phyloP scores from a whole-genome alignment of 2,113 vertebrate genomes.

The Poeciliopsis occidentalis region DNA sequence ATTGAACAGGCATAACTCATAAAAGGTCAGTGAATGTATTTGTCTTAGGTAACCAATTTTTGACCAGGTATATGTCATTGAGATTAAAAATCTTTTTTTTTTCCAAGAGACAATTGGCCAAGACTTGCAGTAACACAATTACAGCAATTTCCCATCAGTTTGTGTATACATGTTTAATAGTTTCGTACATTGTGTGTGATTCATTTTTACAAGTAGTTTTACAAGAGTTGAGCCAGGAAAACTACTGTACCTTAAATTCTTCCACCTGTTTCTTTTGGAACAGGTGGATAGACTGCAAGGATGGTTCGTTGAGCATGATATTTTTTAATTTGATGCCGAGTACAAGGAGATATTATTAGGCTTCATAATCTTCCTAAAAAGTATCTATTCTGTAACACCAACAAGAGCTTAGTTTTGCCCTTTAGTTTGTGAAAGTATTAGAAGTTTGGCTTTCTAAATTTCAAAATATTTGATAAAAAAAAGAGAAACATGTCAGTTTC shows the following conservation, averaged over 20 bases:
- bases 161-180: background rate
- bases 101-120: too few species aligned
- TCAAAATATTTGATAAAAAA: background rate
- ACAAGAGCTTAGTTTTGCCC: background rate
- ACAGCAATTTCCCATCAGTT: background rate
- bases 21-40: background rate
- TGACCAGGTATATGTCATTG: too few species aligned
- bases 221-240: background rate
- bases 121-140: too few species aligned
- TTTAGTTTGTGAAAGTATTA: background rate
- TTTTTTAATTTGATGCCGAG: background rate
- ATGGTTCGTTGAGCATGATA: background rate
- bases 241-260: background rate
- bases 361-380: background rate
- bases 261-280: background rate
- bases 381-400: background rate
- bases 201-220: background rate
- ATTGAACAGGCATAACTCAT: background rate
- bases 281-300: background rate
- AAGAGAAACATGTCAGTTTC: background rate
- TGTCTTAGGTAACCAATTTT: too few species aligned
- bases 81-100: too few species aligned
- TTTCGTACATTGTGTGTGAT: background rate
- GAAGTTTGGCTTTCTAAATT: background rate
- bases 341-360: background rate